Evolutionary conservation across 2,888 invertebrate genomes (phyloP).

Genomic region (Blomia tropicalis): DNA sequence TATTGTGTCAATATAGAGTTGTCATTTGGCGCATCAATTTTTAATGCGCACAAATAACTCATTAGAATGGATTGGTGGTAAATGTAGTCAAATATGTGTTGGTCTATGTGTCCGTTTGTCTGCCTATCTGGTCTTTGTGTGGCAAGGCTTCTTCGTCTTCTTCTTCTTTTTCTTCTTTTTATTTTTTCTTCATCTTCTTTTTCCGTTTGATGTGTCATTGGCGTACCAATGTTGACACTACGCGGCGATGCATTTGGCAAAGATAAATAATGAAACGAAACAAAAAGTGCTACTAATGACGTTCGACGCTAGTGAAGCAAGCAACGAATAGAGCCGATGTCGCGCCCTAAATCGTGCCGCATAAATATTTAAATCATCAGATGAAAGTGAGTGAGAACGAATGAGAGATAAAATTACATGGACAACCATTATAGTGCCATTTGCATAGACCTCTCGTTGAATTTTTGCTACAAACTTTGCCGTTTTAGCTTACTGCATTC

Average conservation of each 20-base stretch:
- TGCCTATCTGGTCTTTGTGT: not conserved
- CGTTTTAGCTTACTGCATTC: no score
- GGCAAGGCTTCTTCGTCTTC: no score
- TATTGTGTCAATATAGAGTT: conserved; percentile 12
- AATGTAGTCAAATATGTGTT: not conserved
- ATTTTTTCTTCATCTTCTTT: no score
- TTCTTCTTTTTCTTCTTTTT: no score
- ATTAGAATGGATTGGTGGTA: conserved; percentile 10
- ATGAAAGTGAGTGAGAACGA: no score
- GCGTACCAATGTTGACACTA: conserved; percentile 4
- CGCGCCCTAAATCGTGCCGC: no score
- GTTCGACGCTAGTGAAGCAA: no score
- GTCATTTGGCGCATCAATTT: conserved; percentile 5
- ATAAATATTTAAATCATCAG: conserved; percentile 9
- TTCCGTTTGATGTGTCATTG: no score
- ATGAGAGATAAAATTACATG: conserved; percentile 7
- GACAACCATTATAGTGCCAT: conserved; percentile 6
- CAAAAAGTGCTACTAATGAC: conserved; percentile 8
- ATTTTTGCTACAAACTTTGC: not conserved
- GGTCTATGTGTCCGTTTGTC: not conserved
- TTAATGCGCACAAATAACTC: conserved; percentile 10
- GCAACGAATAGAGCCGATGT: no score
- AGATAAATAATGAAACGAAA: conserved; percentile 12
- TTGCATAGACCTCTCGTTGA: conserved; percentile 10
- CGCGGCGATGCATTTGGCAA: not conserved